Evolutionary conservation across 2,113 vertebrate genomes (phyloP).

Genomic region (Fukomys damarensis): DNA sequence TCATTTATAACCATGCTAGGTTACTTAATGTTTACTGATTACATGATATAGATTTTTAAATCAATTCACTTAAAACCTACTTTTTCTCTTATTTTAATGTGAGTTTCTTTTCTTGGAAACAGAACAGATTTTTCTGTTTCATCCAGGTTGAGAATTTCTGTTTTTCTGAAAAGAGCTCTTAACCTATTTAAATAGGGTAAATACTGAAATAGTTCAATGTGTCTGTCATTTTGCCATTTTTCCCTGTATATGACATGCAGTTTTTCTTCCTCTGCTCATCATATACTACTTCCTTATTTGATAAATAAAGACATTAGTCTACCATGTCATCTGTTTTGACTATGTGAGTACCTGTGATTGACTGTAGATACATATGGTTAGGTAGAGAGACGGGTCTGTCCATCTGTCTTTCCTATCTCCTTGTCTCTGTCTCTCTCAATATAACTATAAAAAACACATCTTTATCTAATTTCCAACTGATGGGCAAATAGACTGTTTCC

Average conservation of each 20-base stretch:
- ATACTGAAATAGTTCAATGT: neutral
- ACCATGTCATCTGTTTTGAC: neutral
- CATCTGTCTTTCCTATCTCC: neutral
- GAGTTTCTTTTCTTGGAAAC: neutral
- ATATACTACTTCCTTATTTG: neutral
- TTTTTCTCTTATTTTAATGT: neutral
- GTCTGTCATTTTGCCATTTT: neutral
- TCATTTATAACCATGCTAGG: neutral
- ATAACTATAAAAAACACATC: neutral
- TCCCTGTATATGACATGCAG: neutral
- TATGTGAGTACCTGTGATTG: neutral
- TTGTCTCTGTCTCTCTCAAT: neutral
- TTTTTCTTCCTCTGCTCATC: neutral
- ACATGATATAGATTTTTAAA: neutral
- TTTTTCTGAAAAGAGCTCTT: neutral
- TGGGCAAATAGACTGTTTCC: no score
- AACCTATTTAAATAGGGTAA: neutral
- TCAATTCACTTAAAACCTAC: neutral
- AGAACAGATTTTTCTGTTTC: neutral
- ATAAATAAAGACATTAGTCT: neutral
- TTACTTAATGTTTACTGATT: neutral
- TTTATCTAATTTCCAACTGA: no score
- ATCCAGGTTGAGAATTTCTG: neutral
- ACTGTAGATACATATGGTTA: neutral
- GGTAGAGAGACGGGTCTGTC: neutral